Percentiles rank a stretch among this genome's conserved stretches.
Conservation (phyloP, 2,113 vertebrate species). For the Sylvietta virens region DNA sequence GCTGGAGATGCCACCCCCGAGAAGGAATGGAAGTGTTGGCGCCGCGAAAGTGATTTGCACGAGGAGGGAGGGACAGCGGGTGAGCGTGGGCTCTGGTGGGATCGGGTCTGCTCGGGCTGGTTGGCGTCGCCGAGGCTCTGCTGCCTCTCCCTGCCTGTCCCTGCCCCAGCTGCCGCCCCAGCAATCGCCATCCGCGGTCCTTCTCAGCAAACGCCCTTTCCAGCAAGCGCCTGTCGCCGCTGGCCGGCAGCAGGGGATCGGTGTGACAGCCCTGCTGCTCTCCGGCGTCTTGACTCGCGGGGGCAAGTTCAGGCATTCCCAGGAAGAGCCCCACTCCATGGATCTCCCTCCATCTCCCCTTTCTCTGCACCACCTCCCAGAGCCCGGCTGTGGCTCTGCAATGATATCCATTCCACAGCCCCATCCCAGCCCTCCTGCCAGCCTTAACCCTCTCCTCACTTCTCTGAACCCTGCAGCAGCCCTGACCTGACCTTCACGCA, state of each 20-base stretch:
- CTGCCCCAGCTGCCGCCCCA: neutral
- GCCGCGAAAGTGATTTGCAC: neutral
- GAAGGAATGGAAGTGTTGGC: neutral
- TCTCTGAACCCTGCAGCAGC: neutral
- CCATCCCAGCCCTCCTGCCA: neutral
- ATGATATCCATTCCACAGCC: neutral
- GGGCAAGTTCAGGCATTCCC: neutral
- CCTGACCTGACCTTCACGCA: neutral
- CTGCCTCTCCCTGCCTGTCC: neutral
- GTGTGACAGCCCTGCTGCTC: neutral
- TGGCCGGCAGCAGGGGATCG: neutral
- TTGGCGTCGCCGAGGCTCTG: neutral
- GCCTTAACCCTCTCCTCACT: neutral
- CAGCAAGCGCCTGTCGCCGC: neutral
- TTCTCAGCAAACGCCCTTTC: neutral
- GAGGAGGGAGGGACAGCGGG: neutral
- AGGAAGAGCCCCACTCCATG: neutral
- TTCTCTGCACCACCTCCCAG: neutral
- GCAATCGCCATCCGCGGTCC: neutral
- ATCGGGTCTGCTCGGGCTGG: neutral
- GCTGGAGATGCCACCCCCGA: neutral
- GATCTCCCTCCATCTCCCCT: neutral
- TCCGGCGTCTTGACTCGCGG: rapidly evolving
- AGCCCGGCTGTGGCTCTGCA: neutral
- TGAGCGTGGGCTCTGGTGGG: neutral